Base-by-base conservation (phyloP, 1,140 invertebrate species). In the Euura saliciscinereae region DNA sequence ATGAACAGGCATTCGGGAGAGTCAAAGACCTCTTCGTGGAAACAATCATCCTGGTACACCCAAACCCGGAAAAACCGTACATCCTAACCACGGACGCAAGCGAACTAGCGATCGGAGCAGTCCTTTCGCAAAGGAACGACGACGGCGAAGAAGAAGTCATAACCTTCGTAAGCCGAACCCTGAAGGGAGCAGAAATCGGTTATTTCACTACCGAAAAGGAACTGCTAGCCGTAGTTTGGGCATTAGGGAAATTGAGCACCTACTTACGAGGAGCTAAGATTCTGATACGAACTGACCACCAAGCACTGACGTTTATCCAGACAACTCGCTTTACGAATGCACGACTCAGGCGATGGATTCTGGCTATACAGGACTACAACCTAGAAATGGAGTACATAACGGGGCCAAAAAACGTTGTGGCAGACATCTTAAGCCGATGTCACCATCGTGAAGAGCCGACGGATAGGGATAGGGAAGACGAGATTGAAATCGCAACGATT, bases 201-300 rank as follows among this genome's bases (percentile, higher is more conserved):
- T 51, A 64, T 28, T 8, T 51, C n/a, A 71, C 69, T 2, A 71
- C 69, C 1, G 45, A 71, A 51, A 64, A 71, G 45, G 69, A 51
- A 51, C 64, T 45, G 42, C 64, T 65, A 65, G 70, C 46, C 1
- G 69, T 79, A 0, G 65, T 78, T 43, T 74, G 71, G 68, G 71
- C 71, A 0, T 70, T 76, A 8, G 66, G 78, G 66, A 77, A 76
- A 71, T 70, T 80, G 28, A 45, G 80, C 10, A 71, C 46, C 6
- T 88, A 87, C 68, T 75, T 86, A 13, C 83, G 86, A 68, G 85
- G 84, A 7, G 75, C 59, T 8, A 70, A 69, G 74, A 82, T 90
- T 71, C 82, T 67, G 0, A 79, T 89, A 2, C 67, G 81, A 46
- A 89, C 86, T 1, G 88, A 91, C 74, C 89, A 91, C 72, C 86